These are phyloP conservation scores for Epinephelus awoara DNA, from an alignment of 2,797 vertebrate species.

Conservation along the genomic window DNA sequence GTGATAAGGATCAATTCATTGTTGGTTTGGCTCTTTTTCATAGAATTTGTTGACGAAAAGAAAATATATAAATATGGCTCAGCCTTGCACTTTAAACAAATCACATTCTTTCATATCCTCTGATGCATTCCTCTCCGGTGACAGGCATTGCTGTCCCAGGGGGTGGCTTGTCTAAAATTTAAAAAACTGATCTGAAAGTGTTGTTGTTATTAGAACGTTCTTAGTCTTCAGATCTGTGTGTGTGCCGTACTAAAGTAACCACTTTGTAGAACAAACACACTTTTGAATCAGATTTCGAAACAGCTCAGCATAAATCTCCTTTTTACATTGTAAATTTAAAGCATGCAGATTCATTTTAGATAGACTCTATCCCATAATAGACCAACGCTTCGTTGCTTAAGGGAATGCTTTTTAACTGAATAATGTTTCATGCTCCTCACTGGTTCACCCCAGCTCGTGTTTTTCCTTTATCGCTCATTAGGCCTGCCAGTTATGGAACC, in stretches of 20 bases:
- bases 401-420: slow-evolving; percentile 22
- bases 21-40: neutral
- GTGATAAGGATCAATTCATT: neutral
- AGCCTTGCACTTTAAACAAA: neutral
- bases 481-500: slow-evolving; percentile 30
- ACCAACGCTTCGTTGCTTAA: neutral
- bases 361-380: slow-evolving; percentile 8
- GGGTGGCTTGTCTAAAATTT: slow-evolving; percentile 15
- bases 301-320: slow-evolving; percentile 14
- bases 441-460: neutral
- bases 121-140: slow-evolving; percentile 11
- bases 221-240: neutral
- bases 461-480: slow-evolving; percentile 40
- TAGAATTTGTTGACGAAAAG: neutral
- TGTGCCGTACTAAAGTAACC: neutral
- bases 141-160: slow-evolving; percentile 3
- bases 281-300: slow-evolving; percentile 26
- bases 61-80: neutral
- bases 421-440: slow-evolving; percentile 21
- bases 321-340: slow-evolving; percentile 28
- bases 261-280: slow-evolving; percentile 15
- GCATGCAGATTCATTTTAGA: slow-evolving; percentile 26
- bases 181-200: slow-evolving; percentile 5
- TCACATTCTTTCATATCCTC: neutral
- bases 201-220: slow-evolving; percentile 10